A percentile compares a stretch with the other conserved stretches of the same genome.
Conservation (phyloP, 1,140 invertebrate genomes). For the Drosophila punjabiensis region DNA sequence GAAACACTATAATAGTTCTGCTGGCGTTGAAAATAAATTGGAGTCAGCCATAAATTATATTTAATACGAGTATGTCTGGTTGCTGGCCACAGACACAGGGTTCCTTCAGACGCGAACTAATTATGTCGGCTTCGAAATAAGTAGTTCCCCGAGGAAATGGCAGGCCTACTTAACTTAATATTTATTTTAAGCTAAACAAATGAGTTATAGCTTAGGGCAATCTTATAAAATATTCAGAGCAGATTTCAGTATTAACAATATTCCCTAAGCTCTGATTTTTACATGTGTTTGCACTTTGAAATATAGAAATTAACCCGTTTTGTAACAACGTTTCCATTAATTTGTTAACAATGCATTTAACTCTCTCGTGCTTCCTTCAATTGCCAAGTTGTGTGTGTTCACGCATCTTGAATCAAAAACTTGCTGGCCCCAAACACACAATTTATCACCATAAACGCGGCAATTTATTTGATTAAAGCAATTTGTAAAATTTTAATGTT, state of each 20-base stretch:
- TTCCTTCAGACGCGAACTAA: not conserved
- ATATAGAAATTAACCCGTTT: slow-evolving; percentile 1
- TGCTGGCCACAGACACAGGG: not conserved
- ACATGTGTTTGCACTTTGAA: not conserved
- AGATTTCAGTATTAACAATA: too few species aligned
- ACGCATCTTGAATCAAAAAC: slow-evolving; percentile 63
- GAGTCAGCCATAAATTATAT: slow-evolving; percentile 31
- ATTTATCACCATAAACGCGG: slow-evolving; percentile 80
- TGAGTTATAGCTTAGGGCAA: not conserved
- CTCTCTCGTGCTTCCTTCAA: slow-evolving; percentile 5
- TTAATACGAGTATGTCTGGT: slow-evolving; percentile 17
- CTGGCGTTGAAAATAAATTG: slow-evolving; percentile 37
- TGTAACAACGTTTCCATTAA: not conserved
- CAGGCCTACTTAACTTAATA: too few species aligned
- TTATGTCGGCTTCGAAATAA: not conserved
- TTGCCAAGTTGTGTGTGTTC: slow-evolving; percentile 36
- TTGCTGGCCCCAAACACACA: slow-evolving; percentile 63
- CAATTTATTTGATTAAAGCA: slow-evolving; percentile 81
- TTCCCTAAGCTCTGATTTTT: too few species aligned
- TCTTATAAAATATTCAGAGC: not conserved
- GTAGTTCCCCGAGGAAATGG: not conserved
- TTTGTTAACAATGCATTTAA: slow-evolving; percentile 29
- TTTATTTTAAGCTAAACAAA: not conserved
- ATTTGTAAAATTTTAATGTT: slow-evolving; percentile 83
- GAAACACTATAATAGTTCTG: slow-evolving; percentile 40